Conservation (phyloP, 2,113 vertebrate genomes). For the Himantopus leucocephalus region DNA sequence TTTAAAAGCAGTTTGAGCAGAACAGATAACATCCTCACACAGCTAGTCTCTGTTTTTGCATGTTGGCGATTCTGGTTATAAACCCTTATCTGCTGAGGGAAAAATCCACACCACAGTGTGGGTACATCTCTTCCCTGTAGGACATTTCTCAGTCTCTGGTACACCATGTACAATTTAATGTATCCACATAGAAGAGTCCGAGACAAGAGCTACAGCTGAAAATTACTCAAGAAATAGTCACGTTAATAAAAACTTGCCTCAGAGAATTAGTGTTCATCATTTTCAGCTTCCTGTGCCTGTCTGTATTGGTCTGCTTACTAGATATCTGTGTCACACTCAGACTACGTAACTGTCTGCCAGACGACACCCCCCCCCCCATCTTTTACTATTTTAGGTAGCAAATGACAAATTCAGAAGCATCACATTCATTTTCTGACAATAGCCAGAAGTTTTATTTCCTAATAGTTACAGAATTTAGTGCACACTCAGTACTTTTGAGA, state of each 20-base stretch:
- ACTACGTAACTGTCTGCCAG: neutral
- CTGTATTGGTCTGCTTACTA: neutral
- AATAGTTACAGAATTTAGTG: neutral
- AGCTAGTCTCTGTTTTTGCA: neutral
- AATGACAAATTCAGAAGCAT: neutral
- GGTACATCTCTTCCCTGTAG: neutral
- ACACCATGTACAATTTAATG: neutral
- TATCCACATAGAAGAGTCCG: neutral
- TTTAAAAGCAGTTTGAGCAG: neutral
- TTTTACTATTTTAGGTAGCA: neutral
- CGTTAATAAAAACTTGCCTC: neutral
- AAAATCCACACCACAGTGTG: neutral
- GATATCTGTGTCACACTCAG: neutral
- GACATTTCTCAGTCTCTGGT: neutral
- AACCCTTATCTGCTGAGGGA: neutral
- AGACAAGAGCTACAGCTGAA: neutral
- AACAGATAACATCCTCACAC: neutral
- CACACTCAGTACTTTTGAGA: neutral
- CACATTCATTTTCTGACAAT: neutral
- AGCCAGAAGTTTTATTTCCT: neutral
- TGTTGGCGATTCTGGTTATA: neutral
- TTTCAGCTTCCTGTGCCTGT: neutral
- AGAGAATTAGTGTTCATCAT: neutral
- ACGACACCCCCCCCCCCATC: too few species aligned
- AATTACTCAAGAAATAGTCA: neutral